Evolutionary conservation across 2,797 vertebrate genomes (phyloP).

Genomic region (Brachyalestes nurse): DNA sequence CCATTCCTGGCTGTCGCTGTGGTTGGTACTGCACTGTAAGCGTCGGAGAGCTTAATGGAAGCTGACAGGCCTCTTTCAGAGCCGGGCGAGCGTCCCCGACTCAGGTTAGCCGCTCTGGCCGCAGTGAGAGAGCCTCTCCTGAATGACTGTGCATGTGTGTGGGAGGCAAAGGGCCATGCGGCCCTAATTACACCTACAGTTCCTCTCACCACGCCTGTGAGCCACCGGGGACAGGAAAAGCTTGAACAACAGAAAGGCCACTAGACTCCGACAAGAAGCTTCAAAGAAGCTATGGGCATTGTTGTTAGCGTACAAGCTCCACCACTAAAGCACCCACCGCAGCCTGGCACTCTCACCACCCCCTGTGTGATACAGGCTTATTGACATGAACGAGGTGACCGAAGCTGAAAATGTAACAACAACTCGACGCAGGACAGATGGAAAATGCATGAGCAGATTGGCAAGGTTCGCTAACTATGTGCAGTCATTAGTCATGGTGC

Average conservation of each 20-base stretch:
- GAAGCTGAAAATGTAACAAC: slow-evolving; percentile 30
- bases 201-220: slow-evolving; percentile 33
- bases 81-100: not conserved
- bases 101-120: not conserved
- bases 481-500: slow-evolving; percentile 21
- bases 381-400: slow-evolving; percentile 43
- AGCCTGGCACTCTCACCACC: slow-evolving; percentile 5
- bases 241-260: slow-evolving; percentile 41
- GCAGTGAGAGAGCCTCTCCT: slow-evolving; percentile 33
- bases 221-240: slow-evolving; percentile 4
- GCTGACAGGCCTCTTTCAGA: slow-evolving; percentile 34
- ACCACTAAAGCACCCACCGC: slow-evolving; percentile 12
- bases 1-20: not conserved
- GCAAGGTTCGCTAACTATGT: slow-evolving; percentile 31
- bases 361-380: slow-evolving; percentile 18
- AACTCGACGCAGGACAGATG: slow-evolving; percentile 13
- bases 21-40: slow-evolving; percentile 11
- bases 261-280: slow-evolving; percentile 36
- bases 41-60: slow-evolving; percentile 20
- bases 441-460: slow-evolving; percentile 36
- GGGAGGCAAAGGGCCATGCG: slow-evolving; percentile 41
- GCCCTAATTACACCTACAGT: slow-evolving; percentile 56
- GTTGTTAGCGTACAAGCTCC: slow-evolving; percentile 19
- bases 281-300: slow-evolving; percentile 29
- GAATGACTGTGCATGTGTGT: slow-evolving; percentile 38